A percentile compares a stretch with the other conserved stretches of the same genome.
Evolutionary conservation across 2,113 vertebrate genomes (phyloP).

Genomic region (Oostethus manadensis): DNA sequence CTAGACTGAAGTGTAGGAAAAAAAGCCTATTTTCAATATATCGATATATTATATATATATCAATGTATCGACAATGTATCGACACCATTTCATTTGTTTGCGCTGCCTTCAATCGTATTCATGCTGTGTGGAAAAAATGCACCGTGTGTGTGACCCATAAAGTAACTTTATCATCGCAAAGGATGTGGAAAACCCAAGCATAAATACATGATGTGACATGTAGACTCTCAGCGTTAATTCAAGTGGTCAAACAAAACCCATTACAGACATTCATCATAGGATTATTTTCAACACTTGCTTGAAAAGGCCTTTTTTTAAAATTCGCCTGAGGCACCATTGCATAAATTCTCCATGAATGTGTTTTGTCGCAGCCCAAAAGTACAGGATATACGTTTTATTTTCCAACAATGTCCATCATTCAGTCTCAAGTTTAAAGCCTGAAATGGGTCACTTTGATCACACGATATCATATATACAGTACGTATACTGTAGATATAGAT

Average conservation of each 20-base stretch:
- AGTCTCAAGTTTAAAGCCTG: background rate
- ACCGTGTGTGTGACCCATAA: background rate
- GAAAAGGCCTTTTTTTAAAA: conserved; percentile 2
- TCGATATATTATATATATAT: too few relatives aligned
- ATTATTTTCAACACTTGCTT: background rate
- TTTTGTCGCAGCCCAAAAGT: background rate
- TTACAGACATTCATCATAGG: background rate
- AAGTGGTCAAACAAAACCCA: background rate
- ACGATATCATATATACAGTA: background rate
- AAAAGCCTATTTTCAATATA: too few relatives aligned
- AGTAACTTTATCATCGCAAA: background rate
- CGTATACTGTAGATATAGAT: too few relatives aligned
- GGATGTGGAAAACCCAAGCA: background rate
- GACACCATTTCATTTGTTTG: background rate
- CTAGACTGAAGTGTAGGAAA: too few relatives aligned
- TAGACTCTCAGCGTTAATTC: background rate
- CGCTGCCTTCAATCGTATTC: background rate
- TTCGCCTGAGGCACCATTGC: background rate
- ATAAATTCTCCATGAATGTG: background rate
- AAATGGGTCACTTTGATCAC: background rate
- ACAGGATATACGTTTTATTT: background rate
- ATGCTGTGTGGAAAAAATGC: background rate
- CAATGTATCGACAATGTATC: too few relatives aligned
- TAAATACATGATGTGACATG: background rate
- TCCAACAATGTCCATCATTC: background rate